These are phyloP conservation scores for Axis porcinus DNA, from an alignment of 2,113 vertebrate genomes.

Conservation along the genomic window DNA sequence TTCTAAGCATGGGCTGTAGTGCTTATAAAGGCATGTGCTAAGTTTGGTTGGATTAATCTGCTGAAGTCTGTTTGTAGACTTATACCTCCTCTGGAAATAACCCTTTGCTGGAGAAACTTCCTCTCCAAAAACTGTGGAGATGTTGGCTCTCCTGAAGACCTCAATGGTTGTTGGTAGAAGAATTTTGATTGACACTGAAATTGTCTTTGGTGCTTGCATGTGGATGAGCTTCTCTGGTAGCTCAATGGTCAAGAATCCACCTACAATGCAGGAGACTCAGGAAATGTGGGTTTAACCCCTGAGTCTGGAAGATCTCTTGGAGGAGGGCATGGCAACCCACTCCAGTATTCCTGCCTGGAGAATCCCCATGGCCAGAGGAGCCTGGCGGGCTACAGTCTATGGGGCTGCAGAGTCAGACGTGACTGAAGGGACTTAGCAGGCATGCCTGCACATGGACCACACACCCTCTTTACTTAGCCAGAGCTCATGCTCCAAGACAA, in stretches of 20 bases:
- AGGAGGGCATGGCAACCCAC: background rate
- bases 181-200: background rate
- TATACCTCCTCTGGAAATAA: background rate
- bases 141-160: background rate
- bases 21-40: background rate
- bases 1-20: background rate
- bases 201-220: background rate
- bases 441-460: background rate
- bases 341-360: background rate
- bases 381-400: background rate
- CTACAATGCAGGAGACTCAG: background rate
- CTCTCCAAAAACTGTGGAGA: background rate
- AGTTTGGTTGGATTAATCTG: background rate
- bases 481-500: background rate
- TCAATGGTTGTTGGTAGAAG: background rate
- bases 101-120: background rate
- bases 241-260: background rate
- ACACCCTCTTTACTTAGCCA: background rate
- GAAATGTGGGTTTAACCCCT: background rate
- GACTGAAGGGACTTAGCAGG: background rate
- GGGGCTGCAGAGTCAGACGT: background rate
- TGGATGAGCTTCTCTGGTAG: background rate
- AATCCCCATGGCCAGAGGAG: background rate
- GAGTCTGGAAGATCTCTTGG: background rate
- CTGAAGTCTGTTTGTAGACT: background rate